Percentiles rank a stretch among this genome's conserved stretches.
Evolutionary conservation across 2,888 invertebrate species (phyloP).

Genomic region (Clusia tigrina): DNA sequence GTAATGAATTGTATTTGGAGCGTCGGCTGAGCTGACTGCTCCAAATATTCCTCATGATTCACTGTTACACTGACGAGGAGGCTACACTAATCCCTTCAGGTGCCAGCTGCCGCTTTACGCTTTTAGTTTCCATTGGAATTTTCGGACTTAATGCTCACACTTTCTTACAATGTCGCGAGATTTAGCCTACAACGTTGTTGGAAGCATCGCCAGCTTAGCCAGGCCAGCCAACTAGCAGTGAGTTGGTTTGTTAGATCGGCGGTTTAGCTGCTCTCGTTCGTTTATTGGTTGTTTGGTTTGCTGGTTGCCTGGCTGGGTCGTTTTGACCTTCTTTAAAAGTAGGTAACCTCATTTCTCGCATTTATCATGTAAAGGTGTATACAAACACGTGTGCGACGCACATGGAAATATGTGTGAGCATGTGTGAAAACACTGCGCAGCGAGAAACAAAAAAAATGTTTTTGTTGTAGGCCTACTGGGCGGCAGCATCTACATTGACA

Average conservation of each 20-base stretch:
- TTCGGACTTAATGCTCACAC: too few relatives aligned
- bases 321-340: constrained; percentile 63
- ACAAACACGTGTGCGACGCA: constrained; percentile 12
- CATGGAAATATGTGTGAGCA: constrained; percentile 13
- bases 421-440: neutral
- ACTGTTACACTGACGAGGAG: too few relatives aligned
- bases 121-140: too few relatives aligned
- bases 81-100: too few relatives aligned
- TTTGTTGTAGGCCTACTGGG: neutral
- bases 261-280: constrained; percentile 39
- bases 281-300: constrained; percentile 47
- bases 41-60: too few relatives aligned
- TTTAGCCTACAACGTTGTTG: too few relatives aligned
- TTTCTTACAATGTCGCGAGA: too few relatives aligned
- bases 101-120: too few relatives aligned
- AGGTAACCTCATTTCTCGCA: constrained; percentile 63
- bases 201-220: constrained; percentile 21
- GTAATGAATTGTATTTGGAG: too few relatives aligned
- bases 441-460: constrained; percentile 7
- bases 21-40: too few relatives aligned
- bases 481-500: neutral
- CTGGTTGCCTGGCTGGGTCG: constrained; percentile 53
- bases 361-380: constrained; percentile 60
- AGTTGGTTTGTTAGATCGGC: constrained; percentile 30
- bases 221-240: too few relatives aligned